Evolutionary conservation across 1,140 invertebrate species (phyloP), one percentile per base, ranked within the genome.

Genomic region (Ips nitidus): DNA sequence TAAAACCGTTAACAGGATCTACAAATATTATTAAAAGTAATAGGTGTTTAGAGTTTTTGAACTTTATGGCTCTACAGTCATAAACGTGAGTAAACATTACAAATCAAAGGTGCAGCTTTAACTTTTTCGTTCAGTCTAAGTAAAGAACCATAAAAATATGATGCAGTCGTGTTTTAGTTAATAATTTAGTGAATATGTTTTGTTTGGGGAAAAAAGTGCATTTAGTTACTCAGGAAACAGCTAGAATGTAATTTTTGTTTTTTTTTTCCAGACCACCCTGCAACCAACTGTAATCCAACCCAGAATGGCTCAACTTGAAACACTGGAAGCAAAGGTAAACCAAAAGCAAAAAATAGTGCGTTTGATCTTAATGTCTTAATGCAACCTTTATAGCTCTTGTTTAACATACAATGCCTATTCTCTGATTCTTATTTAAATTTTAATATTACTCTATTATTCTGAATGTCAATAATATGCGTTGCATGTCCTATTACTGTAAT

Each of bases 311-410:
- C 88, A 89, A 75, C 81, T 92, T 71, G 90, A 92, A 80, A 90
- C 85, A 55, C 83, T 92, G 73, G 91, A 92, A 80, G 90, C 90
- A 59, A 92, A 91, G 86, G 91, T 92, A 83, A 86, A 56, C 45
- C 8, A 50, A 50, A 50, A 50, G 22, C 22, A 47, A 47, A 47
- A 47, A 47, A 47, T 47, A 47, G 22, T 22, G 22, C 22, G 22
- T 22, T 22, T 57, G 39, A 7, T 53, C 37, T 53, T 53, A 22
- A 22, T 22, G 22, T 22, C 22, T 22, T 22, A 22, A 22, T 22
- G 22, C 22, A 22, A 22, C 22, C 22, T 22, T 22, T 22, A 22
- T 22, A 22, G 22, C 22, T 22, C 22, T 22, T 22, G 22, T 22
- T 50, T 50, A 50, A 2, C 45, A 50, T 50, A 50, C 45, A 50